A percentile compares a stretch with the other conserved stretches of the same genome.
phyloP scores from a whole-genome alignment of 2,888 invertebrate species.

The Eremobia ochroleuca region DNA sequence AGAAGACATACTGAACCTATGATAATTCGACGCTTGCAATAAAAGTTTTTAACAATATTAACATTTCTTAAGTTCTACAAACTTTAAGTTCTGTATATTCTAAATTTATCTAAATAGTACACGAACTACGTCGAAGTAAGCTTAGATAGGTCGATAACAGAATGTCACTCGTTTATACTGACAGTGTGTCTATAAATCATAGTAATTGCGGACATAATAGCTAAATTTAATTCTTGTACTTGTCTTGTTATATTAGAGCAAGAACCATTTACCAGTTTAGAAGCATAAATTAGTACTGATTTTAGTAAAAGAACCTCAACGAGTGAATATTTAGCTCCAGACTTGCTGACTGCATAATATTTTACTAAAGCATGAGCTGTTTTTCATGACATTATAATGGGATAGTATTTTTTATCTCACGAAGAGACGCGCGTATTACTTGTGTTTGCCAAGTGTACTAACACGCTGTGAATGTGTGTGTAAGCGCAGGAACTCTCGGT shows the following conservation, averaged over 20 bases:
- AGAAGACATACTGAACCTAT: no score
- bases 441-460: no score
- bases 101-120: constrained; percentile 53
- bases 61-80: constrained; percentile 14
- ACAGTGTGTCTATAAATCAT: constrained; percentile 59
- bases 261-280: constrained; percentile 9
- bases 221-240: constrained; percentile 64
- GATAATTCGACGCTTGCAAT: no score
- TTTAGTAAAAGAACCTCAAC: not conserved
- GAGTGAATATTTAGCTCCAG: not conserved
- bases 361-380: not conserved
- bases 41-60: constrained; percentile 5
- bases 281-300: not conserved
- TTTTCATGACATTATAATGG: not conserved
- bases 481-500: no score
- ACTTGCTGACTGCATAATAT: not conserved
- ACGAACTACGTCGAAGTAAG: constrained; percentile 41
- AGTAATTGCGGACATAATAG: constrained; percentile 51
- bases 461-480: no score
- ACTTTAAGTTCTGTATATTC: constrained; percentile 28
- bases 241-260: constrained; percentile 28
- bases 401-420: no score
- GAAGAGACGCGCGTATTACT: no score
- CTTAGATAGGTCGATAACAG: constrained; percentile 56
- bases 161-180: constrained; percentile 63